Conservation (phyloP, 1,140 invertebrate genomes). For the Carcinoscorpius rotundicauda region DNA sequence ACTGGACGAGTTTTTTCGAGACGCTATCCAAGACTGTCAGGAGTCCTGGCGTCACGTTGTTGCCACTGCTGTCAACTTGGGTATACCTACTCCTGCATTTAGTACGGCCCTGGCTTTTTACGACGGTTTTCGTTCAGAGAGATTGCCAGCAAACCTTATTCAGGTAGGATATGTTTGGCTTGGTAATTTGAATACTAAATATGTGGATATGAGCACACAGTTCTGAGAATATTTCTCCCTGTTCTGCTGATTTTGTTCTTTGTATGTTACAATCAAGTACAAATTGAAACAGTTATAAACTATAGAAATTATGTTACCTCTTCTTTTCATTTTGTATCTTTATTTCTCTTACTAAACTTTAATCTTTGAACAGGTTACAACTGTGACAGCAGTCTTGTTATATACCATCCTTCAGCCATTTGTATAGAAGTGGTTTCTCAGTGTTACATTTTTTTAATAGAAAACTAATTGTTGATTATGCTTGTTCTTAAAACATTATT, state of each 20-base stretch:
- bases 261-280: background rate
- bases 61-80: conserved; percentile 46
- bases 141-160: conserved; percentile 81
- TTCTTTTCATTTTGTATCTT: no score
- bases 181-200: background rate
- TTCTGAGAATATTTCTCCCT: no score
- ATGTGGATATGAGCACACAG: no score
- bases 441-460: no score
- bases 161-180: conserved; percentile 45
- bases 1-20: conserved; percentile 85
- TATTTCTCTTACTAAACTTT: no score
- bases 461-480: background rate
- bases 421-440: no score
- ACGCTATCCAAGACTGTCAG: conserved; percentile 68
- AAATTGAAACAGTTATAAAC: no score
- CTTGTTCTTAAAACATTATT: conserved; percentile 4
- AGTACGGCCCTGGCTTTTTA: conserved; percentile 91
- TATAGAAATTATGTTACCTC: no score
- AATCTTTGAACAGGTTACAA: no score
- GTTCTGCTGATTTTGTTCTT: no score
- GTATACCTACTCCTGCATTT: conserved; percentile 85
- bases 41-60: conserved; percentile 43
- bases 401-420: no score
- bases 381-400: no score
- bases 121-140: conserved; percentile 76